A percentile compares a stretch with the other conserved stretches of the same genome.
phyloP scores from a whole-genome alignment of 1,140 invertebrate genomes.

The Ruditapes philippinarum region DNA sequence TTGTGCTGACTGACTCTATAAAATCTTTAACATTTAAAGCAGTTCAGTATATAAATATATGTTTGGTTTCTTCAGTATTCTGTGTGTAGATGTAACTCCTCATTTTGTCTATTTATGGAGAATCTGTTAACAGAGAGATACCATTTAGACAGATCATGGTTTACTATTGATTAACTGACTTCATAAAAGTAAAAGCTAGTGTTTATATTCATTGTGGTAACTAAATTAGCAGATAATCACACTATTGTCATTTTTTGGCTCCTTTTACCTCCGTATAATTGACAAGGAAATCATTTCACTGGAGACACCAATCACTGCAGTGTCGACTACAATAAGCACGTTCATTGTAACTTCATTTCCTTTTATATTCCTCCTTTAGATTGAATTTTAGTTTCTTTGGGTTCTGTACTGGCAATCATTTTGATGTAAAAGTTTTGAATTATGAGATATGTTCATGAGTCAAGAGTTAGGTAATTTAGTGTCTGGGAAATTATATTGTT shows the following conservation, averaged over 20 bases:
- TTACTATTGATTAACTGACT: not conserved
- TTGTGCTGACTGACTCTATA: too few species aligned
- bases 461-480: too few species aligned
- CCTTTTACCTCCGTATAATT: conserved; percentile 7
- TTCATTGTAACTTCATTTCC: conserved; percentile 29
- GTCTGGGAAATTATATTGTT: too few species aligned
- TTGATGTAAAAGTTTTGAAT: conserved; percentile 26
- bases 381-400: not conserved
- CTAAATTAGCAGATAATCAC: conserved; percentile 34
- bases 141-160: not conserved
- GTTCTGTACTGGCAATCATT: conserved; percentile 10
- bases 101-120: not conserved
- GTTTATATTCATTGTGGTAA: conserved; percentile 22
- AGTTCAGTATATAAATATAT: not conserved
- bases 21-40: too few species aligned
- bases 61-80: too few species aligned
- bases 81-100: not conserved
- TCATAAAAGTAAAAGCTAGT: conserved; percentile 8
- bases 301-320: not conserved
- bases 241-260: conserved; percentile 20
- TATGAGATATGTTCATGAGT: conserved; percentile 25
- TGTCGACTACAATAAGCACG: not conserved
- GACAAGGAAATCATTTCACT: not conserved
- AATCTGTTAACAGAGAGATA: not conserved
- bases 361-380: not conserved